phyloP scores from a whole-genome alignment of 2,113 vertebrate genomes.

The Spea bombifrons region DNA sequence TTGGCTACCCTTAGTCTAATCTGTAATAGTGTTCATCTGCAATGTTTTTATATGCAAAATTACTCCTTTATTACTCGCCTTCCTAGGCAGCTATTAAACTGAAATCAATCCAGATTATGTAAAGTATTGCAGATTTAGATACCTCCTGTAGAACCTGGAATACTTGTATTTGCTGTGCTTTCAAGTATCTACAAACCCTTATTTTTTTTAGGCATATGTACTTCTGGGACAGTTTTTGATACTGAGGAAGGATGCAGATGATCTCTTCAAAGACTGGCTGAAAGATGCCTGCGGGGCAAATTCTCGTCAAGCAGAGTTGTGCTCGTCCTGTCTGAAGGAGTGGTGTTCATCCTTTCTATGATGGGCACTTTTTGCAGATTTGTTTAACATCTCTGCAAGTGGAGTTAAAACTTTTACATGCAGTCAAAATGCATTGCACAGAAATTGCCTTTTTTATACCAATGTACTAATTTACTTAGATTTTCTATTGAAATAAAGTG shows the following conservation, averaged over 20 bases:
- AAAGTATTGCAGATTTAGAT: too few species aligned
- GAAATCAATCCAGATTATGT: too few species aligned
- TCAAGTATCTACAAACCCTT: background rate
- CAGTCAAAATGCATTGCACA: background rate
- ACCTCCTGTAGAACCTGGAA: too few species aligned
- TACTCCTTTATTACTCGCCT: too few species aligned
- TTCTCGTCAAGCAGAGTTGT: conserved; percentile 57
- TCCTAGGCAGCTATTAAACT: too few species aligned
- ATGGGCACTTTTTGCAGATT: conserved; percentile 21
- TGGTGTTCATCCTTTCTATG: conserved; percentile 67
- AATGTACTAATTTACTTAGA: background rate
- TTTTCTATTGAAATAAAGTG: background rate
- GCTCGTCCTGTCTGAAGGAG: conserved; percentile 61
- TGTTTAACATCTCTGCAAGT: background rate
- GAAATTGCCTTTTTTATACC: background rate
- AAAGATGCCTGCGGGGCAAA: conserved; percentile 60
- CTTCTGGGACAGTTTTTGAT: conserved; percentile 68
- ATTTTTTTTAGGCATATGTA: conserved; percentile 55
- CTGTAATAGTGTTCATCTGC: too few species aligned
- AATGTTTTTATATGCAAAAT: too few species aligned
- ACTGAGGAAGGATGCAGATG: conserved; percentile 57
- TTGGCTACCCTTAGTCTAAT: too few species aligned
- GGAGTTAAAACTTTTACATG: conserved; percentile 7
- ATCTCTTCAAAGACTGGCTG: conserved; percentile 66
- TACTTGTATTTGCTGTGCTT: too few species aligned